These are phyloP conservation scores for Zingel zingel DNA, from an alignment of 2,113 vertebrate species.

Conservation along the genomic window DNA sequence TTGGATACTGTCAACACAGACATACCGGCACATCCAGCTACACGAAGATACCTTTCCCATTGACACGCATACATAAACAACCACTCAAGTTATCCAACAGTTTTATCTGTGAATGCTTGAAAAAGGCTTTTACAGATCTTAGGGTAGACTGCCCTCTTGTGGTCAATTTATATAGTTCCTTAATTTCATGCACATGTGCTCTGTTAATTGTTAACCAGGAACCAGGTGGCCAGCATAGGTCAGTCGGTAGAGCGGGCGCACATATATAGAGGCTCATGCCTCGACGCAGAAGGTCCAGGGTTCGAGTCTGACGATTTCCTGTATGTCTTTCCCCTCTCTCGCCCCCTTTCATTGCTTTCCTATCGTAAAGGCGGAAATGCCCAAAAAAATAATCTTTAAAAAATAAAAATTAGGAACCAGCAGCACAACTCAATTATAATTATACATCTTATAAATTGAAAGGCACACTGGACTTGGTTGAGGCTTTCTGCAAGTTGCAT, in stretches of 20 bases:
- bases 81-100: constrained; percentile 21
- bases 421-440: not conserved
- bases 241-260: too few species aligned
- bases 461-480: not conserved
- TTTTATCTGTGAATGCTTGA: not conserved
- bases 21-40: not conserved
- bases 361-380: too few species aligned
- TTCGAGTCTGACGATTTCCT: too few species aligned
- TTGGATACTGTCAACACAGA: not conserved
- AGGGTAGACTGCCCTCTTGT: constrained; percentile 75
- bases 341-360: too few species aligned
- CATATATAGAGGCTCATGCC: too few species aligned
- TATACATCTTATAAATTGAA: not conserved
- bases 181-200: not conserved
- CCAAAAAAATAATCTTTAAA: too few species aligned
- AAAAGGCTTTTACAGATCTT: constrained; percentile 2
- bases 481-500: not conserved
- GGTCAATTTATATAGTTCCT: constrained; percentile 9
- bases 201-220: not conserved
- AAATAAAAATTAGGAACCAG: not conserved
- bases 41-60: not conserved
- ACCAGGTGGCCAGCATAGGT: too few species aligned
- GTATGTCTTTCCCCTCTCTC: too few species aligned
- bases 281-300: too few species aligned
- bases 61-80: constrained; percentile 16